Conservation (phyloP, 2,113 vertebrate genomes). For the Chaetodon auriga region DNA sequence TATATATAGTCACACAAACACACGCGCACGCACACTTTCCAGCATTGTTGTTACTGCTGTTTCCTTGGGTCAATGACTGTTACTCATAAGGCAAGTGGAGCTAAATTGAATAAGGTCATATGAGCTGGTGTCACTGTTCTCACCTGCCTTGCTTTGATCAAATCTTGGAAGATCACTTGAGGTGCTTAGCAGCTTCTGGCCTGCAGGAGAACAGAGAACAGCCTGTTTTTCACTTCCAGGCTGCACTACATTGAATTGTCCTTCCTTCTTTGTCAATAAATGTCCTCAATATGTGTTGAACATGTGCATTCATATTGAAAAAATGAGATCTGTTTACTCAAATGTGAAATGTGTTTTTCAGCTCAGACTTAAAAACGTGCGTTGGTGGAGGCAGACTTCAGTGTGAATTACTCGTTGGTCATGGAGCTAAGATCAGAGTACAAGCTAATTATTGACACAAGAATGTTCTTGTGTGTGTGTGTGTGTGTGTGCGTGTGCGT, state of each 20-base stretch:
- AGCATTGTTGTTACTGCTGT: constrained; percentile 41
- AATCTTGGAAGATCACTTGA: constrained; percentile 54
- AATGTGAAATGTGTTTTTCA: constrained; percentile 1
- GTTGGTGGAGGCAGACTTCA: neutral
- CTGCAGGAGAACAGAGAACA: constrained; percentile 14
- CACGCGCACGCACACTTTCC: constrained; percentile 33
- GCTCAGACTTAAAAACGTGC: neutral
- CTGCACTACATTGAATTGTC: neutral
- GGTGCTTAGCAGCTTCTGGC: constrained; percentile 18
- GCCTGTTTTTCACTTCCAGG: neutral
- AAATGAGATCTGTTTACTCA: neutral
- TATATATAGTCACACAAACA: constrained; percentile 31
- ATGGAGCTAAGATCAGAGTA: constrained; percentile 78
- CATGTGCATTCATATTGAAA: neutral
- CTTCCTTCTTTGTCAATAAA: constrained; percentile 12
- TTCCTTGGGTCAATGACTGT: constrained; percentile 25
- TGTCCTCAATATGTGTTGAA: neutral
- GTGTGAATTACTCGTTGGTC: constrained; percentile 41
- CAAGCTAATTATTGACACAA: constrained; percentile 84
- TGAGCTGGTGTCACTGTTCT: constrained; percentile 50
- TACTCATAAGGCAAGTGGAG: constrained; percentile 24
- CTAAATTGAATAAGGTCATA: constrained; percentile 67
- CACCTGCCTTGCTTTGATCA: constrained; percentile 62
- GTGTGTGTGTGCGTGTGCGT: constrained; percentile 19
- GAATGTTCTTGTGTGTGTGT: constrained; percentile 44